phyloP scores from a whole-genome alignment of 2,888 invertebrate genomes.

The Microchrysa polita region DNA sequence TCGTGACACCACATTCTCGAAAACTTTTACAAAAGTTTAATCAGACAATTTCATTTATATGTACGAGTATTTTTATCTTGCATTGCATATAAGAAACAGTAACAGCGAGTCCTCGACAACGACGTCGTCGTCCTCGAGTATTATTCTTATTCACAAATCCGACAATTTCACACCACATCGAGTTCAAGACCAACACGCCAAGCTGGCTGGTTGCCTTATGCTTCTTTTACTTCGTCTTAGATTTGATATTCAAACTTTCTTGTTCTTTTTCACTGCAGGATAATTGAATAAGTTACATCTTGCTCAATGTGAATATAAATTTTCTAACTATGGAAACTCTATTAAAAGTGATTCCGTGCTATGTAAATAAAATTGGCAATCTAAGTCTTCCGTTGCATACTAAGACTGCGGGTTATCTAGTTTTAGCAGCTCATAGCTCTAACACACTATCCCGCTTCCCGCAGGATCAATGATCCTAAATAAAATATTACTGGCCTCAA shows the following conservation, averaged over 20 bases:
- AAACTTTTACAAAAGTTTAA: neutral
- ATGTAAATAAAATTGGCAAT: constrained; percentile 9
- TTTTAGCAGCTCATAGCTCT: neutral
- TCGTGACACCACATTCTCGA: neutral
- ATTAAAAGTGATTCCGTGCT: constrained; percentile 13
- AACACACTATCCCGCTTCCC: neutral
- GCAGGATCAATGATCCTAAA: constrained; percentile 26
- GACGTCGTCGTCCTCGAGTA: no score
- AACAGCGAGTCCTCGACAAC: no score
- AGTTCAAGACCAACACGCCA: neutral
- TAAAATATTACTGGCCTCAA: constrained; percentile 31
- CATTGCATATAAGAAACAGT: neutral
- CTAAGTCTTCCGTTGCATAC: neutral
- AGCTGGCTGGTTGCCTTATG: no score
- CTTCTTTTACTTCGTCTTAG: no score
- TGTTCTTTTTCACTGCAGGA: neutral
- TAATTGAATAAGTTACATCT: constrained; percentile 18
- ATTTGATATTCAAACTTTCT: constrained; percentile 13
- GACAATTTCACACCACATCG: constrained; percentile 22
- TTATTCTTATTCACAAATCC: neutral
- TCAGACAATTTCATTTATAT: constrained; percentile 7
- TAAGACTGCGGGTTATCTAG: constrained; percentile 15
- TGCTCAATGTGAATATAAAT: constrained; percentile 1
- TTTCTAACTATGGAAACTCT: neutral
- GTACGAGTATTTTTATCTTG: neutral